Conservation (phyloP, 2,113 vertebrate species). For the Narcine bancroftii region DNA sequence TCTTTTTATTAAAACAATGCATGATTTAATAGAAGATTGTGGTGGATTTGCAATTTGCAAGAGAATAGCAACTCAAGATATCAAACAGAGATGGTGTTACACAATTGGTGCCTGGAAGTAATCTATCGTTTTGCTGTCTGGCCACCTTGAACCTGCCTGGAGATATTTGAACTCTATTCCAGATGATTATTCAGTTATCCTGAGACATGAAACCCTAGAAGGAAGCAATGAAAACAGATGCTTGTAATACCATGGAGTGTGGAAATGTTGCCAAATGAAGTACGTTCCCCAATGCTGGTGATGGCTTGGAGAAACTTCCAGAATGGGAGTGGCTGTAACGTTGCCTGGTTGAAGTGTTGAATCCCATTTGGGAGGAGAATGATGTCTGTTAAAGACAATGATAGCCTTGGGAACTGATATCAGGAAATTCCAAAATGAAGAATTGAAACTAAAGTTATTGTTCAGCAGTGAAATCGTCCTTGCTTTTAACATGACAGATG, state of each 20-base stretch:
- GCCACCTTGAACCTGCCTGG: neutral
- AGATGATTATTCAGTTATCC: neutral
- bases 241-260: neutral
- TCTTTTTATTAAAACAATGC: neutral
- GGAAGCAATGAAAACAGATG: slow-evolving; percentile 21
- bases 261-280: neutral
- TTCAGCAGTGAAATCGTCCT: neutral
- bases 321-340: neutral
- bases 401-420: neutral
- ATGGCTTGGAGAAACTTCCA: neutral
- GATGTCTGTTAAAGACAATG: neutral
- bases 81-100: neutral
- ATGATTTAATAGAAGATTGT: neutral
- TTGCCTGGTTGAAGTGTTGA: neutral
- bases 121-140: neutral
- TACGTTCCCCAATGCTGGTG: neutral
- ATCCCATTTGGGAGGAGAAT: neutral
- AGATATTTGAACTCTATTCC: slow-evolving; percentile 15
- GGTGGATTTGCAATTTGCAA: no score
- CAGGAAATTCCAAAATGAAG: neutral
- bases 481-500: neutral
- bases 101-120: neutral
- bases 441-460: neutral
- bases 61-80: neutral
- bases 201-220: neutral